Percentiles rank a stretch among this genome's conserved stretches.
phyloP scores from a whole-genome alignment of 2,113 vertebrate genomes.

The Megaptera novaeangliae region DNA sequence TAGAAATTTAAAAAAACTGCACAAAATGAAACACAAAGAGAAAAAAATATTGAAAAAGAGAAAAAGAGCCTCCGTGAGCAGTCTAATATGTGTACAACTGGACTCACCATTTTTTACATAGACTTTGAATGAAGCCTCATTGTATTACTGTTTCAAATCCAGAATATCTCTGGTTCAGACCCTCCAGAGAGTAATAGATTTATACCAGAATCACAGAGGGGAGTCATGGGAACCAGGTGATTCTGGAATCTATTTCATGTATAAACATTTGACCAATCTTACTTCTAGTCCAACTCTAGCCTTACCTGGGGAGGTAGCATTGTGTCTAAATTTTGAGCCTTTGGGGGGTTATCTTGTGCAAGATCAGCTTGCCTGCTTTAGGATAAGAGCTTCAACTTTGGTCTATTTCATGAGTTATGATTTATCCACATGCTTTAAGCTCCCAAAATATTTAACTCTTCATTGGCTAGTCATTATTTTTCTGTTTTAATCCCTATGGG shows the following conservation, averaged over 20 bases:
- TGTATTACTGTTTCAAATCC: neutral
- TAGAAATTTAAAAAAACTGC: neutral
- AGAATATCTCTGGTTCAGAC: fast-evolving
- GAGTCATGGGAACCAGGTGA: fast-evolving
- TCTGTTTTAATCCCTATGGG: neutral
- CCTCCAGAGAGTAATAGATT: no score
- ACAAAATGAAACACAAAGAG: neutral
- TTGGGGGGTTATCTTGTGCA: neutral
- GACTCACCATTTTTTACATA: fast-evolving
- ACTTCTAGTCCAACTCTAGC: fast-evolving
- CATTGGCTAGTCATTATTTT: neutral
- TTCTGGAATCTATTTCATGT: neutral
- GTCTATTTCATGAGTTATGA: neutral
- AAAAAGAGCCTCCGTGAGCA: fast-evolving
- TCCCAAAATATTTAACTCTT: neutral
- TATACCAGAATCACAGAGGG: neutral
- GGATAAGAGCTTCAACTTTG: neutral
- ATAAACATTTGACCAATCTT: neutral
- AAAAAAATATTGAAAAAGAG: neutral
- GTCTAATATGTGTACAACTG: fast-evolving
- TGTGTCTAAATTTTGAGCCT: neutral
- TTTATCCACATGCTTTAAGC: neutral
- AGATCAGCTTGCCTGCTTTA: neutral
- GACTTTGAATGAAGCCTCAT: neutral
- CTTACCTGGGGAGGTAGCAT: neutral